A percentile compares a stretch with the other conserved stretches of the same genome.
Evolutionary conservation across 30 jellyfish, hydroid and myxozoan genomes (phyloP).

Genomic region (Hydractinia echinata): DNA sequence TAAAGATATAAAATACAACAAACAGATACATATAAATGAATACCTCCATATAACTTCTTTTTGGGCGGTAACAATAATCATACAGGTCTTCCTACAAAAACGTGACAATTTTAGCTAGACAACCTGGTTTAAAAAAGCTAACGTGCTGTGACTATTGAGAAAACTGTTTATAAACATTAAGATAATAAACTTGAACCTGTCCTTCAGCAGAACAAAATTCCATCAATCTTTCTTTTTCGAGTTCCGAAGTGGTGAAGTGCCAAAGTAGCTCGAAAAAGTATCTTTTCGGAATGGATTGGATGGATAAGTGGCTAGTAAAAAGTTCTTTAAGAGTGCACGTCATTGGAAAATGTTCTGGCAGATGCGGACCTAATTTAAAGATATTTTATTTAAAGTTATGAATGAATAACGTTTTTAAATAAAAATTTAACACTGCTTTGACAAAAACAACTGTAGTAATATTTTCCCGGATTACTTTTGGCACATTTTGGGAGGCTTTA

Average conservation of each 20-base stretch:
- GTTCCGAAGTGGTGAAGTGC: conserved; percentile 75
- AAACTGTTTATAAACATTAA: not conserved
- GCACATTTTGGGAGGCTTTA: no score
- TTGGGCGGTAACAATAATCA: conserved; percentile 81
- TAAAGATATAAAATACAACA: no score
- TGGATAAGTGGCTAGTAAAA: conserved; percentile 51
- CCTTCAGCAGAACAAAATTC: conserved; percentile 97
- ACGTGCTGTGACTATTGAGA: not conserved
- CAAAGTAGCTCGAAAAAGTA: conserved; percentile 83
- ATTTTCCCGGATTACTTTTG: no score
- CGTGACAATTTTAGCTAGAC: not conserved
- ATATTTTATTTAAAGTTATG: not conserved
- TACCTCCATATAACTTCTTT: conserved; percentile 85
- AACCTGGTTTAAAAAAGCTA: not conserved
- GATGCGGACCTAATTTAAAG: conserved; percentile 8
- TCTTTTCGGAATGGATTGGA: conserved; percentile 91
- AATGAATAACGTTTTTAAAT: no score
- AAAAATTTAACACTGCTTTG: not conserved
- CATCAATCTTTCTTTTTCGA: conserved; percentile 78
- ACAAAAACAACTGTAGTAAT: no score
- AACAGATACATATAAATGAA: no score
- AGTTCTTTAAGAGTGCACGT: conserved; percentile 50
- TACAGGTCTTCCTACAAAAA: conserved; percentile 72
- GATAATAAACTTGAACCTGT: conserved; percentile 46
- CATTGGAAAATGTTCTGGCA: conserved; percentile 39